Conservation (phyloP, 1,140 invertebrate genomes). For the Musca domestica region DNA sequence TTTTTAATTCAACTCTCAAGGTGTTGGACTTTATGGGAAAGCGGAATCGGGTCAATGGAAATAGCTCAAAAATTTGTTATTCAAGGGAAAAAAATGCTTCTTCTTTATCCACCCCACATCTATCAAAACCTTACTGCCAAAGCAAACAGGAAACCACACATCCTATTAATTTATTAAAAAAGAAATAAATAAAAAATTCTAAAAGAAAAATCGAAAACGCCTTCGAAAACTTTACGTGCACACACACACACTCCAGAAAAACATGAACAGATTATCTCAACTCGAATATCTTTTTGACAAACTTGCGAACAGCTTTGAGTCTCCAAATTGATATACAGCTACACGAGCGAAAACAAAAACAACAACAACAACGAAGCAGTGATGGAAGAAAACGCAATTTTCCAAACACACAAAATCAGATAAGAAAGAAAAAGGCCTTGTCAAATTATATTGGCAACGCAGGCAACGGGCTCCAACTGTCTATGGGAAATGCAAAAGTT, state of each 20-base stretch:
- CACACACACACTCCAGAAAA: neutral
- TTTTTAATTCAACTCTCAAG: too few relatives aligned
- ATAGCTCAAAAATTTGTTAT: too few relatives aligned
- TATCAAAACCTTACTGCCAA: too few relatives aligned
- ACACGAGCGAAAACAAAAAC: too few relatives aligned
- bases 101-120: too few relatives aligned
- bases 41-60: too few relatives aligned
- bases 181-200: neutral
- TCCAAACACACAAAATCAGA: neutral
- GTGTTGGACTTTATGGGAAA: too few relatives aligned
- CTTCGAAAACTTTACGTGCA: too few relatives aligned
- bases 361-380: too few relatives aligned
- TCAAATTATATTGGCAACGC: slow-evolving; percentile 3
- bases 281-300: slow-evolving; percentile 14
- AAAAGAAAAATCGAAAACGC: neutral
- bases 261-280: neutral
- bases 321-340: too few relatives aligned
- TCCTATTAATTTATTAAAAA: neutral
- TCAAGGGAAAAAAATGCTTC: too few relatives aligned
- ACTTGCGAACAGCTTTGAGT: neutral
- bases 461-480: neutral
- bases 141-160: neutral
- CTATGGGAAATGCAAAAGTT: neutral
- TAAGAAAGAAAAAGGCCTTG: neutral
- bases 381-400: too few relatives aligned